Evolutionary conservation across 2,113 vertebrate genomes (phyloP), one percentile per base, ranked within the genome.

Genomic region (Connochaetes taurinus): DNA sequence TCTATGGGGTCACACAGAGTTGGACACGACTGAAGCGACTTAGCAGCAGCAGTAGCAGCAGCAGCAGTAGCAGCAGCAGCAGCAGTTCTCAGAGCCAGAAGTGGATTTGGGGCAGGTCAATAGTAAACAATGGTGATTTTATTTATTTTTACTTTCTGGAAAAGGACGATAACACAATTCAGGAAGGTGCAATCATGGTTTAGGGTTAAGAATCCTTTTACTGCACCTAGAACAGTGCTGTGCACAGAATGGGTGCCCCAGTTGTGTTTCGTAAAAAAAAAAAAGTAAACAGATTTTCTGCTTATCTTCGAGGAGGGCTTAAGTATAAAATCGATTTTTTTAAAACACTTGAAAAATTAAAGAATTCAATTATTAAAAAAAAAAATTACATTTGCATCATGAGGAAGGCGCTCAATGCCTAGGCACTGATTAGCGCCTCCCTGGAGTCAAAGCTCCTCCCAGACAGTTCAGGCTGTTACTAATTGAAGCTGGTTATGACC

Each of bases 301-400:
- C 88, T 97, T 88, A 93, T 97, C 71, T 96, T 95, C 85, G 95
- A 97, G 71, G 60, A 94, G 97, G 98, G 96, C 98, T 98, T 98
- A 98, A 99, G 98, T 99, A 98, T 98, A 98, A 98, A 98, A 98
- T 98, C 98, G 97, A 98, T 99, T 98, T 98, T 98, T 98, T 98
- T 0, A 97, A 98, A 98, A 98, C 91, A 98, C 96, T 98, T 99
- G 90, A 98, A 99, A 98, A 99, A 98, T 98, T 99, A 99, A 99
- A 99, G 98, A 95, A 98, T 97, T 98, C 96, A 98, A 98, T 98
- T 98, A 98, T 98, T 31, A 14, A 64, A 33, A 62, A 31, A 31
- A 43, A 33, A 64, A n/a, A 17, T 76, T 76, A 7, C 23, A 27
- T 13, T 15, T 25, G 40, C 71, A 7, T 76, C 11, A 1, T 2